Evolutionary conservation across 2,113 vertebrate species (phyloP), one percentile per base, ranked within the genome.

Genomic region (Anolis sagrei): DNA sequence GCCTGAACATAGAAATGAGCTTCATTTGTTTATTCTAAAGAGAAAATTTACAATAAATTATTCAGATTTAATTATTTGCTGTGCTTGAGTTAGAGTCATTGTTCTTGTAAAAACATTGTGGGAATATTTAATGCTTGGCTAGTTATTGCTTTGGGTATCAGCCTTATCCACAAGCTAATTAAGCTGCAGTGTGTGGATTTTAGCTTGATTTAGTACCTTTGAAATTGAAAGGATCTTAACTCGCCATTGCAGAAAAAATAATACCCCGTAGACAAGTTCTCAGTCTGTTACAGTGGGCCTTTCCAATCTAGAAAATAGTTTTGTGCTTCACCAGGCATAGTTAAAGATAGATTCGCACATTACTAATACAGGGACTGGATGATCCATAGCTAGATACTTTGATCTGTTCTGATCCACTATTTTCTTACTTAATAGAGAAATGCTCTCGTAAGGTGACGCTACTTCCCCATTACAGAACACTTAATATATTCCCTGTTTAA

Each of bases 41-140:
- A 77, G 64, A 29, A 81, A 73, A 10, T n/a, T 19, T 19, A 34
- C 18, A 83, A 78, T 87, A 73, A 62, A 78, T 83, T 87, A 82
- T 87, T 78, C 74, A 58, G 49, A 34, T 72, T 87, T 82, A 77
- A 48, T 49, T 72, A 87, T 82, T 87, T 62, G 51, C 66, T 70
- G 29, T 87, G 13, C 10, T 83, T 36, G 44, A 77, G 5, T 32
- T 64, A 62, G 21, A 48, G 32, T 25, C 9, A 27, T 78, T 70
- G 18, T 70, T 78, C 66, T 70, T 78, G 73, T 11, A 21, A 78
- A n/a, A 72, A 76, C 61, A 66, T 7, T 58, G 16, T 10, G 6
- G 39, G 34, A 62, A 73, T 14, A 34, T 78, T 62, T 61, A 82
- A 48, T 70, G 49, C 36, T 72, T 77, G 23, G 64, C 27, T 72